Percentiles rank a stretch among this genome's conserved stretches.
Evolutionary conservation across 1,140 invertebrate genomes (phyloP).

Genomic region (Diorhabda carinulata): DNA sequence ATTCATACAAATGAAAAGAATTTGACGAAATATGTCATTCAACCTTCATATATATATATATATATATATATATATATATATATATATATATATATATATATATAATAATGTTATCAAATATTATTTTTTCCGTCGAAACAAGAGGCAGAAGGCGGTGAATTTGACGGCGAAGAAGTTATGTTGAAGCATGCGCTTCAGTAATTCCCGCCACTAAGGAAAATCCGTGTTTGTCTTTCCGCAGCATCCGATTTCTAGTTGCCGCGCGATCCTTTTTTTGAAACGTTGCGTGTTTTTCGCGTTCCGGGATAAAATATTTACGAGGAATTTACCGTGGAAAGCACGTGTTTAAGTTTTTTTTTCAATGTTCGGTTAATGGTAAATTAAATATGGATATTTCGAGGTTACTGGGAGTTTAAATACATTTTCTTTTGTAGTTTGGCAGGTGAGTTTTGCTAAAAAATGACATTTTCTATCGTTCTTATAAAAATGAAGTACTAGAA

Average conservation of each 20-base stretch:
- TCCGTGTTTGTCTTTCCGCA: constrained; percentile 2
- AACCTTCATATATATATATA: not conserved
- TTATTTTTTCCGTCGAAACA: not conserved
- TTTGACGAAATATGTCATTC: not conserved
- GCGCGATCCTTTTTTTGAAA: constrained; percentile 9
- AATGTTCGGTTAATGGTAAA: too few species aligned
- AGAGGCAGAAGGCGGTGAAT: constrained; percentile 12
- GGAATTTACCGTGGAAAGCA: too few species aligned
- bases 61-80: not conserved
- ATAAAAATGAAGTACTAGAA: too few species aligned
- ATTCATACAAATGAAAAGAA: not conserved
- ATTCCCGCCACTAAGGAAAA: not conserved
- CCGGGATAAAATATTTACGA: too few species aligned
- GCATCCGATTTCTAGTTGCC: constrained; percentile 17
- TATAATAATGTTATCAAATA: constrained; percentile 2
- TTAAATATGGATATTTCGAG: too few species aligned
- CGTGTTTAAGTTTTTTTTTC: too few species aligned
- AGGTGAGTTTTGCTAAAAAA: too few species aligned
- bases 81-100: constrained; percentile 4
- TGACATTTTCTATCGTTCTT: too few species aligned
- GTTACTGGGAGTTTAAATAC: too few species aligned
- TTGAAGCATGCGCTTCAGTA: constrained; percentile 6
- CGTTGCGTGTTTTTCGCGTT: not conserved
- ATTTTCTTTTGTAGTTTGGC: too few species aligned
- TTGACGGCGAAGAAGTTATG: constrained; percentile 14